Conservation (phyloP, 2,113 vertebrate species). For the Numida meleagris region DNA sequence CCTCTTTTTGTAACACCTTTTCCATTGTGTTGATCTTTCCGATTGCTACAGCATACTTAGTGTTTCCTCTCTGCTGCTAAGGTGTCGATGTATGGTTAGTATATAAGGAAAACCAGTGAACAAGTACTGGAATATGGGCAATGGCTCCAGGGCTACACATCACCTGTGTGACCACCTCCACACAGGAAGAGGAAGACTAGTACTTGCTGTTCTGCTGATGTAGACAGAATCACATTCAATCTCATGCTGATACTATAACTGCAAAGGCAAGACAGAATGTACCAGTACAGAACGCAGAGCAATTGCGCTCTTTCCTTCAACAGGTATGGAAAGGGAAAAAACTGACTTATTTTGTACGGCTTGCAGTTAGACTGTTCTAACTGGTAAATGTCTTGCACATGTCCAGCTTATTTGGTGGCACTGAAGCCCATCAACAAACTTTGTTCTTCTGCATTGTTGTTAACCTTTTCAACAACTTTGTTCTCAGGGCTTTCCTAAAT, state of each 20-base stretch:
- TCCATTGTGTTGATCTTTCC: no score
- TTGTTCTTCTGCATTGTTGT: not conserved
- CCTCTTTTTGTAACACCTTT: no score
- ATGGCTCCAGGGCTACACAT: not conserved
- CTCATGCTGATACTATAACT: not conserved
- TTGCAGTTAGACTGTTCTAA: not conserved
- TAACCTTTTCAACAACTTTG: not conserved
- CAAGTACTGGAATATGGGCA: not conserved
- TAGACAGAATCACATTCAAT: rapidly evolving
- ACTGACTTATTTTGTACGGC: not conserved
- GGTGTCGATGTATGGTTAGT: not conserved
- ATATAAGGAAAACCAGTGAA: not conserved
- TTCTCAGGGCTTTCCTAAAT: not conserved
- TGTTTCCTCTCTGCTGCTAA: not conserved
- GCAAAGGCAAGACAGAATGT: not conserved
- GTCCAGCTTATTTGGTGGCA: not conserved
- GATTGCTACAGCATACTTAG: no score
- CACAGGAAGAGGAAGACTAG: not conserved
- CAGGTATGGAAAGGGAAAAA: not conserved
- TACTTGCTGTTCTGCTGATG: not conserved
- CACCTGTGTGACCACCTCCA: not conserved
- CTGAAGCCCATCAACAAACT: not conserved
- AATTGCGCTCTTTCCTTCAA: not conserved
- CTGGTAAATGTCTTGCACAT: not conserved
- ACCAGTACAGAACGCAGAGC: not conserved